Evolutionary conservation across 2,113 vertebrate genomes (phyloP).

Genomic region (Lipophrys pholis): DNA sequence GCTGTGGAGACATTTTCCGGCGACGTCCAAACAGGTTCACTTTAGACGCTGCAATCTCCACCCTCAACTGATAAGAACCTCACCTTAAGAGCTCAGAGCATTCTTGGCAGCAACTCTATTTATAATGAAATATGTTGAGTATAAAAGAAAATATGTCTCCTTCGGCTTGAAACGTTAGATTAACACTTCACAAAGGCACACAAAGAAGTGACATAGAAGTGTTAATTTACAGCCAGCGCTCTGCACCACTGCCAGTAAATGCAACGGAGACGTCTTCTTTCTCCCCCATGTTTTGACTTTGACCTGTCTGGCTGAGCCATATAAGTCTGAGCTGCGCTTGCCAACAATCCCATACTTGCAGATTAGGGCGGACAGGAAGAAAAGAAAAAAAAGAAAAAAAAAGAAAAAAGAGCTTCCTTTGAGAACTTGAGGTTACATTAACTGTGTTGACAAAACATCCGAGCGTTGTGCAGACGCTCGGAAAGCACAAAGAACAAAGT

Average conservation of each 20-base stretch:
- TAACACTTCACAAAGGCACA: slow-evolving; percentile 8
- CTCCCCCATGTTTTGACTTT: slow-evolving; percentile 33
- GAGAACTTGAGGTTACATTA: slow-evolving; percentile 41
- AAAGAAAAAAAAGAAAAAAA: too few species aligned
- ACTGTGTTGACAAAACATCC: slow-evolving; percentile 37
- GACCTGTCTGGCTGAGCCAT: slow-evolving; percentile 34
- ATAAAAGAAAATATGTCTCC: neutral
- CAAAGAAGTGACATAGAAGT: slow-evolving; percentile 8
- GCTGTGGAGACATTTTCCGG: slow-evolving; percentile 62
- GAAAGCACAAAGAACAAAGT: slow-evolving; percentile 32
- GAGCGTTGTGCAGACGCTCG: neutral
- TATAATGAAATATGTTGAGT: neutral
- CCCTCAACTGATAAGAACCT: neutral
- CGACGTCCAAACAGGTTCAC: slow-evolving; percentile 53
- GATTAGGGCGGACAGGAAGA: slow-evolving; percentile 13
- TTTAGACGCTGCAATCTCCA: slow-evolving; percentile 6
- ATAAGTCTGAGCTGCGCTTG: slow-evolving; percentile 15
- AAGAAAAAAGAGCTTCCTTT: slow-evolving; percentile 41
- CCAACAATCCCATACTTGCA: slow-evolving; percentile 39
- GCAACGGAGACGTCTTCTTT: slow-evolving; percentile 44
- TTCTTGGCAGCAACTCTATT: neutral
- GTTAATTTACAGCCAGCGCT: slow-evolving; percentile 37
- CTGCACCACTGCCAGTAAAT: slow-evolving; percentile 18
- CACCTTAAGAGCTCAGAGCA: neutral
- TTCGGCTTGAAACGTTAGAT: slow-evolving; percentile 3